Evolutionary conservation across 2,888 invertebrate species (phyloP), one percentile per base, ranked within the genome.

Genomic region (Drosophila borealis): DNA sequence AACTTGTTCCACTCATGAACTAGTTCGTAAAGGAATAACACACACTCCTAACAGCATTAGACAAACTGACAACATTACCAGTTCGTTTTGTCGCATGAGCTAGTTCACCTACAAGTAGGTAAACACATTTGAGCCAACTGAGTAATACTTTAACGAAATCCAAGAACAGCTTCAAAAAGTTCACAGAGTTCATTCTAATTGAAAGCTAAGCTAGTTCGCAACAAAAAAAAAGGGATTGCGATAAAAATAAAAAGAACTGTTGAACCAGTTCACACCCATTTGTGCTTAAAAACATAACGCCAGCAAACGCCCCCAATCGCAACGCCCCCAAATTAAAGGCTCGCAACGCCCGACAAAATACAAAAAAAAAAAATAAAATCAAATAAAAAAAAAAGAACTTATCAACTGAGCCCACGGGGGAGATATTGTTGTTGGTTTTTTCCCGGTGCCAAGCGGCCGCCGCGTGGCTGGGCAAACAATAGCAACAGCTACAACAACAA

Each of bases 331-430:
- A 67, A 57, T 54, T 61, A 33, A 57, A 45, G 34, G 45, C 56
- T 29, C 44, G 33, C 45, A 66, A 74, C 59, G 78, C 69, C 74
- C 69, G 55, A 36, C n/a, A 74, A 61, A 54, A 51, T 36, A n/a
- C n/a, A n/a, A 17, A 6, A 17, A 49, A 50, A 21, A 25, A 4
- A 37, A 19, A 48, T 37, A 10, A 37, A 34, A 34, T 13, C 0
- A 29, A 29, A 29, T 29, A 29, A 29, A 29, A 29, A 4, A 53
- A 33, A 34, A 1, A 34, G 25, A 51, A 56, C 66, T 55, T 67
- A 78, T 78, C 68, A 57, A 50, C 45, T 42, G 60, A 19, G 29
- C 37, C 56, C 45, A 50, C 55, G 61, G 74, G 66, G 54, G n/a
- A 46, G 67, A 41, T 67, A 67, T 34, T 39, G n/a, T 10, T n/a